Conservation (phyloP, 2,113 vertebrate genomes). For the Cromileptes altivelis region DNA sequence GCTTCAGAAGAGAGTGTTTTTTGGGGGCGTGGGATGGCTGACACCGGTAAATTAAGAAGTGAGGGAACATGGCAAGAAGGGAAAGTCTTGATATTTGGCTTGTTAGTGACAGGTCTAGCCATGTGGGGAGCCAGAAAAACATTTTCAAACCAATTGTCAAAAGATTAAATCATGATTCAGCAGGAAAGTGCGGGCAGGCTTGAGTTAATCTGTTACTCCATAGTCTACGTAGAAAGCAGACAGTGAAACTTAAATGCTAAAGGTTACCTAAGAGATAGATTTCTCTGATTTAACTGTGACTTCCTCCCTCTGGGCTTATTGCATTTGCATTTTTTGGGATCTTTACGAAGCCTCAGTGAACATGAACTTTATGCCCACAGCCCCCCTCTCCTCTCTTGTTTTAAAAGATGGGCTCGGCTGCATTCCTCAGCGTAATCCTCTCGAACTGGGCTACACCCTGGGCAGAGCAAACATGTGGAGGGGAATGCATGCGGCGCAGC, state of each 20-base stretch:
- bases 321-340: slow-evolving; percentile 37
- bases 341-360: slow-evolving; percentile 54
- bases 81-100: slow-evolving; percentile 19
- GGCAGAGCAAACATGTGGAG: slow-evolving; percentile 74
- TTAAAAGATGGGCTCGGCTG: slow-evolving; percentile 73
- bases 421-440: slow-evolving; percentile 81
- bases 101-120: slow-evolving; percentile 3
- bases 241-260: slow-evolving; percentile 8
- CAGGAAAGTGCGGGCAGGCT: slow-evolving; percentile 15
- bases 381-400: slow-evolving; percentile 53
- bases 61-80: slow-evolving; percentile 29
- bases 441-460: slow-evolving; percentile 78
- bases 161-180: slow-evolving; percentile 31
- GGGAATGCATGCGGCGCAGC: slow-evolving; percentile 70
- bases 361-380: slow-evolving; percentile 53
- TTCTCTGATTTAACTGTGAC: neutral
- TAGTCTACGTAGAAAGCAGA: slow-evolving; percentile 29
- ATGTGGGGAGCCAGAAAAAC: slow-evolving; percentile 6
- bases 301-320: slow-evolving; percentile 7
- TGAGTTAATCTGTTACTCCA: slow-evolving; percentile 6
- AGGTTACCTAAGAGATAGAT: neutral
- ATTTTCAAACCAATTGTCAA: slow-evolving; percentile 44
- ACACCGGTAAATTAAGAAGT: slow-evolving; percentile 44
- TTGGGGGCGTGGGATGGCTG: slow-evolving; percentile 34
- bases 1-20: slow-evolving; percentile 43